A percentile compares a stretch with the other conserved stretches of the same genome.
Conservation (phyloP, 2,888 invertebrate species). For the Hydraecia micacea region DNA sequence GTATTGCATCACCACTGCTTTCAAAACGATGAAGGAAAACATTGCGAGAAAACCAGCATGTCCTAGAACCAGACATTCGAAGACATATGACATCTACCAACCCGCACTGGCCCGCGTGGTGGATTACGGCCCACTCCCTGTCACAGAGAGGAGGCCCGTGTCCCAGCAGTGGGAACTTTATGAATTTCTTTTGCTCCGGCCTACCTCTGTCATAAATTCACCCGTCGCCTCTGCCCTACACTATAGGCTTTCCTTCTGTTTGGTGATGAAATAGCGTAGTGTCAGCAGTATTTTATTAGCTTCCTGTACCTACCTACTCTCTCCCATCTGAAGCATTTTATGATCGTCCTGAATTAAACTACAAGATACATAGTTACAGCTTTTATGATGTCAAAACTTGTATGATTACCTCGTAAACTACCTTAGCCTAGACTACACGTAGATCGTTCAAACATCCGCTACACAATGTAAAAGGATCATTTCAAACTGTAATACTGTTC, state of each 20-base stretch:
- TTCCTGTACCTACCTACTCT: background rate
- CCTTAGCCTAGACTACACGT: conserved; percentile 1
- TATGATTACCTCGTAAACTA: conserved; percentile 50
- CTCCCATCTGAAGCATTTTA: background rate
- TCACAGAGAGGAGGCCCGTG: too few species aligned
- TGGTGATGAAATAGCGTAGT: background rate
- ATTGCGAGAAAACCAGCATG: too few species aligned
- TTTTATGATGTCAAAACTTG: conserved; percentile 46
- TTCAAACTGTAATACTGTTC: background rate
- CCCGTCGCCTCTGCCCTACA: too few species aligned
- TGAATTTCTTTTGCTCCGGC: too few species aligned
- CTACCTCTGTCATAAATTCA: too few species aligned
- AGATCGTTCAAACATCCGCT: conserved; percentile 5
- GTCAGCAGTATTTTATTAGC: background rate
- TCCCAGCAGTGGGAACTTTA: too few species aligned
- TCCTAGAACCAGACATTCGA: too few species aligned
- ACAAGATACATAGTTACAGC: conserved; percentile 9
- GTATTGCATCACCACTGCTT: too few species aligned
- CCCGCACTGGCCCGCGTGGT: too few species aligned
- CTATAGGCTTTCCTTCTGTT: background rate
- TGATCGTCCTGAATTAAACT: background rate
- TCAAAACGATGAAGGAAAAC: too few species aligned
- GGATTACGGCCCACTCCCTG: too few species aligned
- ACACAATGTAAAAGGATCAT: conserved; percentile 34
- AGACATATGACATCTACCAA: too few species aligned